Conservation (phyloP, 2,113 vertebrate genomes). For the Gulo gulo region DNA sequence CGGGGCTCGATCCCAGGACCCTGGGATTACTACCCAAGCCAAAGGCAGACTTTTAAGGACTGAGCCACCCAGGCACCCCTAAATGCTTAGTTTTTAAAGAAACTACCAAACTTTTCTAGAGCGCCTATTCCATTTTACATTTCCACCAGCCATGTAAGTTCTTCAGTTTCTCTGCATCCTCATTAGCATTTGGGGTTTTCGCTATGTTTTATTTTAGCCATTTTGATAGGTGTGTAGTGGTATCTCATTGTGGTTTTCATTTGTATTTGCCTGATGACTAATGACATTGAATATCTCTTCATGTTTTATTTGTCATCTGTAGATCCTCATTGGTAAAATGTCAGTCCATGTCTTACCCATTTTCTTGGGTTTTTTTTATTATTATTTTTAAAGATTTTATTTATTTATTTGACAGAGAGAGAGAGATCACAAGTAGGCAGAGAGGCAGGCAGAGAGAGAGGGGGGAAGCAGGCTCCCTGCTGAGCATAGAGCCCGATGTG, state of each 20-base stretch:
- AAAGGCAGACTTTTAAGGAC: too few relatives aligned
- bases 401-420: too few relatives aligned
- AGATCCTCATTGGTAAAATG: background rate
- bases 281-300: background rate
- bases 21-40: too few relatives aligned
- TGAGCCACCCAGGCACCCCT: background rate
- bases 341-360: background rate
- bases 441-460: too few relatives aligned
- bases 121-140: background rate
- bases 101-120: background rate
- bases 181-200: background rate
- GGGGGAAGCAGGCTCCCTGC: too few relatives aligned
- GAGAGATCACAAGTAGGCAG: too few relatives aligned
- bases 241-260: background rate
- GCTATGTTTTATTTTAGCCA: background rate
- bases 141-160: too few relatives aligned
- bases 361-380: background rate
- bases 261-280: background rate
- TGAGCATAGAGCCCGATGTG: too few relatives aligned
- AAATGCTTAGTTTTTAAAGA: background rate
- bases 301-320: background rate
- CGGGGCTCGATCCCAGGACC: too few relatives aligned
- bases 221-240: background rate
- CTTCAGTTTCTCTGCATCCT: background rate
- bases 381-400: too few relatives aligned